Base-by-base conservation (phyloP, 2,888 invertebrate species). In the Metellina segmentata region DNA sequence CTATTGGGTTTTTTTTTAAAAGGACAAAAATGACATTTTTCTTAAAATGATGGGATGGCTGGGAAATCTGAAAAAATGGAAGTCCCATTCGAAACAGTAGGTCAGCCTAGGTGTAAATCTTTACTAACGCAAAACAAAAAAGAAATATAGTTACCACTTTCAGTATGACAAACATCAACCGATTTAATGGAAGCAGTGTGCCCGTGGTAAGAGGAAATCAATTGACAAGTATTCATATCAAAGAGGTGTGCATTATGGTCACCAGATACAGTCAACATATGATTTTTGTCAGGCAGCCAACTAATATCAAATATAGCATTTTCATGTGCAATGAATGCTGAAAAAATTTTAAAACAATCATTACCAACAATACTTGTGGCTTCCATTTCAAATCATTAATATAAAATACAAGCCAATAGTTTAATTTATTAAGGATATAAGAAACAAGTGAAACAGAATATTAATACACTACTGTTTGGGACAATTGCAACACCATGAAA, bases 221-320 rank as follows among this genome's bases (percentile, higher is more conserved):
- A 94, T 53, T 94, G 86, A 48, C 95, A 94, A 4, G 95, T 94
- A 2, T 94, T 34, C n/a, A 93, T 93, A 94, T 98, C 97, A 97
- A 98, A 98, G 19, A 98, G 95, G 90, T 96, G 96, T 0, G 97
- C 97, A 0, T 97, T 97, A 94, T 98, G 97, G 95, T 98, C 98
- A 94, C 97, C 97, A 77, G 98, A 97, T 0, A 97, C 98, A 6
- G 98, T 98, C 9, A 98, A 96, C 90, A 98, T 96, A 71, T 97
- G 96, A 96, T 96, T 94, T 70, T 97, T 96, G 0, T 96, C 96
- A 0, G 97, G 97, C 95, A 97, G 96, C 98, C 98, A 98, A 0
- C 97, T 97, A 86, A 98, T 94, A 95, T 98, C 98, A 94, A 98
- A 98, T 61, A 98, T 97, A 0, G 98, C 98, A 96, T 98, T 98